Conservation (phyloP, 2,113 vertebrate species). For the Clarias macrocephalus region DNA sequence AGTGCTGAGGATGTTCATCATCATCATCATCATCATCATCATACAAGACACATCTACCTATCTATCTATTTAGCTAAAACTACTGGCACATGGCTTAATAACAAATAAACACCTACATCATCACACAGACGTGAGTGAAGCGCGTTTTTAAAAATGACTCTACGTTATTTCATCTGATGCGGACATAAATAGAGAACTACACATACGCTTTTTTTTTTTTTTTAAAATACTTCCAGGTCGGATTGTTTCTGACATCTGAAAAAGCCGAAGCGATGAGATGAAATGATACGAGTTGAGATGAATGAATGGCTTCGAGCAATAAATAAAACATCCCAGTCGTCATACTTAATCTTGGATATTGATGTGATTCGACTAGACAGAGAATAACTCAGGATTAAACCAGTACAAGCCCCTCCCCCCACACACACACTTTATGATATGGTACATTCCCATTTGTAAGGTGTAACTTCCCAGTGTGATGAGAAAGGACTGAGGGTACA, state of each 20-base stretch:
- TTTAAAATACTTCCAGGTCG: background rate
- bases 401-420: background rate
- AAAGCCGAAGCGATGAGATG: background rate
- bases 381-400: background rate
- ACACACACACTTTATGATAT: background rate
- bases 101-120: conserved; percentile 70
- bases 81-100: conserved; percentile 60
- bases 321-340: conserved; percentile 67
- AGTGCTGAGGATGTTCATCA: background rate
- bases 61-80: conserved; percentile 67
- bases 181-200: conserved; percentile 64
- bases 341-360: conserved; percentile 67
- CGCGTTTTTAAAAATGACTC: conserved; percentile 53
- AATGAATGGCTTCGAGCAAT: conserved; percentile 53
- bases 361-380: conserved; percentile 64
- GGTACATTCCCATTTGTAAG: conserved; percentile 45
- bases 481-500: background rate
- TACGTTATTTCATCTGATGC: conserved; percentile 62
- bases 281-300: background rate
- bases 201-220: conserved; percentile 15
- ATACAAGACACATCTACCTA: conserved; percentile 67
- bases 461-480: background rate
- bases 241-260: background rate
- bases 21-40: conserved; percentile 52
- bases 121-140: conserved; percentile 63